Base-by-base conservation (phyloP, 2,113 vertebrate genomes). In the Hassar affinis region DNA sequence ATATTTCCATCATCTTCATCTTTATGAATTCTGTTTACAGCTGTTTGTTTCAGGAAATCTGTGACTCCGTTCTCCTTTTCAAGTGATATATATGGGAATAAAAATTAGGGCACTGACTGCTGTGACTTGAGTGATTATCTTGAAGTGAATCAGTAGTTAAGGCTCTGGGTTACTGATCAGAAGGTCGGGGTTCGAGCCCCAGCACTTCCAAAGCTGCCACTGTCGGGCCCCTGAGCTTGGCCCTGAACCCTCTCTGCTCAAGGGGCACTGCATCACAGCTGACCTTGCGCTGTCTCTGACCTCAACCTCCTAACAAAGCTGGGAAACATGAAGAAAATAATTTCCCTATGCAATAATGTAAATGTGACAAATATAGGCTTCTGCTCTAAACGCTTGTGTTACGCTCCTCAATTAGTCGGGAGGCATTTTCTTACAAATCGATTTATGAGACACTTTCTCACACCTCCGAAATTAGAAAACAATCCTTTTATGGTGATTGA, bases 401-500 rank as follows among this genome's bases (percentile, higher is more conserved):
- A 25, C 9, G 45, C 71, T 38, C 25, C 17, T 25, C 57, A 52
- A 71, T 80, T 80, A 68, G 64, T 59, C 64, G 79, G 15, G 18
- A 79, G 35, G 51, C 18, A 61, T 78, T 79, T 33, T 79, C 33
- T 59, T 59, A 68, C 30, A 30, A 49, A 79, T 25, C 18, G 2
- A 78, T 49, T 57, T 6, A 27, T 14, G 3, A 47, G 35, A 57
- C 64, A 62, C 64, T 69, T 49, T 56, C n/a, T 45, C 76, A 61
- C 42, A 69, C 25, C 51, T 68, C 27, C 18, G 10, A 71, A 79
- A 79, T 57, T 22, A 7, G 38, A 56, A 79, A 78, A 71, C 47
- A 69, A 69, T 42, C 74, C 82, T 54, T 47, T 38, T 33, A 57
- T 79, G 51, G 47, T 47, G 56, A 45, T 35, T 78, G 49, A 68